Evolutionary conservation across 2,888 invertebrate genomes (phyloP).

Genomic region (Colletes collaris): DNA sequence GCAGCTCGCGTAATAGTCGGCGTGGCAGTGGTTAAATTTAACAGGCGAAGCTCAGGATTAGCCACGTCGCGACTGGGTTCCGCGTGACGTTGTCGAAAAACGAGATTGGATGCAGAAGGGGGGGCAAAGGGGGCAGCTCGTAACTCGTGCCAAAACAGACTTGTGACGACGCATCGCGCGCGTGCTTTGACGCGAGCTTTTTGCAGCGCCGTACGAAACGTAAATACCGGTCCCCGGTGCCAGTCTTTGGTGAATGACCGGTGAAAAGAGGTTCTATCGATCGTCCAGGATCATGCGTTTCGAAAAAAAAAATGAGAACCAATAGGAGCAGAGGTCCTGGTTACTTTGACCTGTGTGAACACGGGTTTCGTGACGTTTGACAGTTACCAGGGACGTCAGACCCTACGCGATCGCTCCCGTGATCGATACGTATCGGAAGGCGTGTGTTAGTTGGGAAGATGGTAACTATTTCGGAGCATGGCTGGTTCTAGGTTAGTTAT

Average conservation of each 20-base stretch:
- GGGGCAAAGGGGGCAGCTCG: not conserved
- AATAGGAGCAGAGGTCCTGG: no score
- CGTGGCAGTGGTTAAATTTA: constrained; percentile 67
- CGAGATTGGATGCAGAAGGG: constrained; percentile 16
- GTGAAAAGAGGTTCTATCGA: constrained; percentile 18
- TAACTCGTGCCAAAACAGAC: constrained; percentile 58
- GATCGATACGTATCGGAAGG: no score
- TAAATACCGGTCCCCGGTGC: constrained; percentile 57
- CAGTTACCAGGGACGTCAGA: no score
- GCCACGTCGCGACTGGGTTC: constrained; percentile 51
- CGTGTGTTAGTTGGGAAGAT: no score
- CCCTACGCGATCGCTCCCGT: no score
- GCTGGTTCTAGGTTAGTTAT: not conserved
- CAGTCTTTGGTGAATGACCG: constrained; percentile 64
- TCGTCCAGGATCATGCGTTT: not conserved
- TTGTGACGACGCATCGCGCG: constrained; percentile 62
- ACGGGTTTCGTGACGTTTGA: no score
- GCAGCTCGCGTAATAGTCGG: constrained; percentile 68
- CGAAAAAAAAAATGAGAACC: no score
- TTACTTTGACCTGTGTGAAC: no score
- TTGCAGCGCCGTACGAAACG: constrained; percentile 49
- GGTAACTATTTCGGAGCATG: not conserved
- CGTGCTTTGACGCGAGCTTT: constrained; percentile 56
- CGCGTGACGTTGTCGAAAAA: constrained; percentile 59
- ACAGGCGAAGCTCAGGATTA: constrained; percentile 54